A percentile compares a stretch with the other conserved stretches of the same genome.
phyloP scores from a whole-genome alignment of 2,888 invertebrate species.

The Trimorus sp. region DNA sequence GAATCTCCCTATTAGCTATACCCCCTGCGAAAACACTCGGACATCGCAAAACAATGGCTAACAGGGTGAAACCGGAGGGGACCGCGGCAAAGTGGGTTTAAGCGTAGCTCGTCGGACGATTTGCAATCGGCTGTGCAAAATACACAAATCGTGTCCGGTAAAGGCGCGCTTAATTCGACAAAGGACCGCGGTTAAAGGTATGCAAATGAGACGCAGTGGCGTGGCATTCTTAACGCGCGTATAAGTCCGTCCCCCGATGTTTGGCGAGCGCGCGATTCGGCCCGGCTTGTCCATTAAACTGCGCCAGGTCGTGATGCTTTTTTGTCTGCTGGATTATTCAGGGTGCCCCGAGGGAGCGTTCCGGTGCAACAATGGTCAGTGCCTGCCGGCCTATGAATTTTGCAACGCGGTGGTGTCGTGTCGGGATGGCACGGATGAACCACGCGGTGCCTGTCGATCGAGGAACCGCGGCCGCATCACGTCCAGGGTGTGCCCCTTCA shows the following conservation, averaged over 20 bases:
- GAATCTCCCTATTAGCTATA: no score
- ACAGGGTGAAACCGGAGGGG: no score
- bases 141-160: conserved; percentile 32
- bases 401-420: conserved; percentile 95
- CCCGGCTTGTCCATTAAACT: conserved; percentile 50
- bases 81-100: no score
- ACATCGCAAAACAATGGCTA: no score
- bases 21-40: no score
- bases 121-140: conserved; percentile 7
- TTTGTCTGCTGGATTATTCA: conserved; percentile 78
- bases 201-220: conserved; percentile 41
- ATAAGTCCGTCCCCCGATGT: conserved; percentile 41
- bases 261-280: conserved; percentile 39
- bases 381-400: conserved; percentile 94
- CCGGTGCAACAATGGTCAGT: conserved; percentile 92
- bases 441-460: conserved; percentile 83
- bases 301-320: conserved; percentile 49
- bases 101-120: no score
- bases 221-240: conserved; percentile 43
- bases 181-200: conserved; percentile 24
- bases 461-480: conserved; percentile 80
- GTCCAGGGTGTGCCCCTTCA: conserved; percentile 89
- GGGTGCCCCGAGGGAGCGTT: conserved; percentile 92
- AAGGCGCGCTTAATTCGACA: conserved; percentile 27
- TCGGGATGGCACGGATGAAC: conserved; percentile 94